Evolutionary conservation across 2,113 vertebrate species (phyloP), one percentile per base, ranked within the genome.

Genomic region (Varanus salvator): DNA sequence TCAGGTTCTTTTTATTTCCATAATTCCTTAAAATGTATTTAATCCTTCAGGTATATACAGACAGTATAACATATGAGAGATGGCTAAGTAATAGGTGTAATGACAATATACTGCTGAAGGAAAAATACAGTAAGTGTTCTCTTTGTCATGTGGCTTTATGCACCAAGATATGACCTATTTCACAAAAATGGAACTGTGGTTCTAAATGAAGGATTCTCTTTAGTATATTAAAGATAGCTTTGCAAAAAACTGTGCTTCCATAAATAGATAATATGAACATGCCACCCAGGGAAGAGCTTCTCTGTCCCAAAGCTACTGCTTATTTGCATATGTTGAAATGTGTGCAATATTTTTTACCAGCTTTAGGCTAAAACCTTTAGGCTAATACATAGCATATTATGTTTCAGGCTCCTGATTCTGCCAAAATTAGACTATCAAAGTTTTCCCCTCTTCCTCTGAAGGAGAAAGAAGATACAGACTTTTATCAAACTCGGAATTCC

Each of bases 1-100:
- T n/a, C 31, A 80, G 27, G 72, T 81, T 82, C 84, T 3, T 91
- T 88, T 92, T 93, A 93, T 91, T 93, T 93, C 88, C 90, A 50
- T 0, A 0, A 0, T 83, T 25, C 80, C 80, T 89, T 94, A 34
- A 84, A 88, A 81, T 84, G 64, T 29, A 89, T 66, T 44, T 71
- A 57, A 84, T 23, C 81, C 72, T 89, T 86, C 19, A 69, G 88
- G 54, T 27, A 84, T 88, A 92, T 29, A 27, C 19, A 57, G 50
- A 23, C 29, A 69, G 31, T 85, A 74, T 54, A 78, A 80, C 48
- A 34, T 54, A 69, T 17, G 84, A 54, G 23, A 80, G 38, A 29
- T 31, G 23, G 7, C 50, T 50, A 69, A 69, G 6, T 6, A 77
- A 64, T 8, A 57, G 38, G 0, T 25, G 29, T 21, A 64, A 25